These are phyloP conservation scores for Proctacanthus coquilletti DNA, from an alignment of 1,140 invertebrate genomes.

Conservation along the genomic window DNA sequence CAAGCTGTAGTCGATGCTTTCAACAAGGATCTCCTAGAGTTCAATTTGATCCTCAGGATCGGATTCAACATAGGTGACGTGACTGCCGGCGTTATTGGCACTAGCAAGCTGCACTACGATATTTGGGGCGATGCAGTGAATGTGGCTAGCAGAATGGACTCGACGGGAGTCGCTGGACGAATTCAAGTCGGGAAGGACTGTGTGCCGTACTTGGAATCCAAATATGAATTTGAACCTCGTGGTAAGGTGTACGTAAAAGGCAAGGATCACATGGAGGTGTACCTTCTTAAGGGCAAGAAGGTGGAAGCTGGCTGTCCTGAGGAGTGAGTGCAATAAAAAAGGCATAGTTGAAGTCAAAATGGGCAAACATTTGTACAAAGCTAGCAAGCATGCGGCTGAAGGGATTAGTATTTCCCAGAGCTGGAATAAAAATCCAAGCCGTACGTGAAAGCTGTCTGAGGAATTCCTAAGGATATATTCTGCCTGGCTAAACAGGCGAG, in stretches of 20 bases:
- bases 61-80: constrained; percentile 77
- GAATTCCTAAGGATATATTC: too few species aligned
- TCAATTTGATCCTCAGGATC: constrained; percentile 82
- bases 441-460: too few species aligned
- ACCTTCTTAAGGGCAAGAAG: constrained; percentile 38
- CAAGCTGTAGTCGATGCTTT: constrained; percentile 75
- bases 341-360: background rate
- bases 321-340: background rate
- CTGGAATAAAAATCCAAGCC: too few species aligned
- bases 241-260: constrained; percentile 88
- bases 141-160: constrained; percentile 92
- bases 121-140: constrained; percentile 99
- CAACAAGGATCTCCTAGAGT: constrained; percentile 73
- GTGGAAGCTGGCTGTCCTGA: too few species aligned
- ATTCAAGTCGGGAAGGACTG: constrained; percentile 75
- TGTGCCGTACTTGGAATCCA: constrained; percentile 42
- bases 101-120: constrained; percentile 90
- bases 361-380: too few species aligned
- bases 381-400: too few species aligned
- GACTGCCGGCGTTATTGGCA: constrained; percentile 91
- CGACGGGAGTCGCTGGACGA: constrained; percentile 66
- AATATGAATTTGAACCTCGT: constrained; percentile 64
- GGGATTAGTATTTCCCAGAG: too few species aligned
- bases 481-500: too few species aligned
- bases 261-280: constrained; percentile 88